Base-by-base conservation (phyloP, 35 echinoderm and acorn worm genomes). In the Apostichopus japonicus region DNA sequence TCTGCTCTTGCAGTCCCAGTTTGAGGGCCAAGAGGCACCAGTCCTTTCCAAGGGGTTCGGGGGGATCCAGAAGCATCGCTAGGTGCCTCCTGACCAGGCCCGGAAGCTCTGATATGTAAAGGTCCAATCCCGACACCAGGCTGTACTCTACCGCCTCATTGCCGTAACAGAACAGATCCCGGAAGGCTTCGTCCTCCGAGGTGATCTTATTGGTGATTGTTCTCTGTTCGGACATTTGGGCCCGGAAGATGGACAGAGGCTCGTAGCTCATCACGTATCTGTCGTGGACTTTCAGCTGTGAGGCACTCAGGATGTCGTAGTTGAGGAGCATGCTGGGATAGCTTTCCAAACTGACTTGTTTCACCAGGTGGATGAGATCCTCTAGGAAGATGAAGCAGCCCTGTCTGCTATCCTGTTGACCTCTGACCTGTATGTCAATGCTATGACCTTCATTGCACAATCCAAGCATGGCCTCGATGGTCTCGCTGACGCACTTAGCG, bases 41-140 rank as follows among this genome's bases (percentile, higher is more conserved):
- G 79, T 99, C 97, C 92, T 96, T 99, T 0, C 97, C 97, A 92
- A 99, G 96, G 6, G 97, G 97, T 57, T 99, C 97, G 15, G 97
- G 97, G 4, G 97, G 97, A 79, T 99, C 97, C 72, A 99, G 92
- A 52, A 99, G 89, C 97, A 96, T 96, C 59, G 95, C 96, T 79
- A 99, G 84, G 55, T 99, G 97, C 22, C 97, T 82, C 65, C 95
- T 90, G 23, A 95, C 96, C 77, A 96, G 84, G 33, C 80, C 78
- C 10, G 95, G 97, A 72, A 99, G 87, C 55, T 99, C 95, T 10
- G 83, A 81, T 56, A 99, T 65, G 77, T 95, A 95, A n/a, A 99
- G 86, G 54, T 96, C 82, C 24, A 96, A 87, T 22, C 97, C 97
- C 8, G 92, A 86, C 53, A 96, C 92, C 2, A 95, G 90, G 65